Conservation (phyloP, 2,113 vertebrate genomes). For the Apeltes quadracus region DNA sequence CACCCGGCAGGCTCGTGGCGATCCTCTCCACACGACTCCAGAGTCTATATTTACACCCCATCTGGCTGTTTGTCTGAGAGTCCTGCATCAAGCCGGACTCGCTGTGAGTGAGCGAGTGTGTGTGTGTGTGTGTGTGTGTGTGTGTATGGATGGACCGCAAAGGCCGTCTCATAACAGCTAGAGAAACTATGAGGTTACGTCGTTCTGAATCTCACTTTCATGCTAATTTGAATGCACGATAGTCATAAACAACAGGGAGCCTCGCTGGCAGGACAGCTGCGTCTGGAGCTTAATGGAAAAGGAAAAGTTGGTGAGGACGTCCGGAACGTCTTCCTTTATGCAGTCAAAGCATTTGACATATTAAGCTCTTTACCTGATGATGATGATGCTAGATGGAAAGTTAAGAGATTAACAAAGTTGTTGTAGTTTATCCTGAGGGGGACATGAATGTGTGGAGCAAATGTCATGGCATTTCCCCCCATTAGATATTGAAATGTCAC, state of each 20-base stretch:
- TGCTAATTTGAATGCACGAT: slow-evolving; percentile 19
- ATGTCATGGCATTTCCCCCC: neutral
- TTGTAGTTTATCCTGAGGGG: neutral
- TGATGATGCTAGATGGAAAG: neutral
- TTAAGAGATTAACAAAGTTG: neutral
- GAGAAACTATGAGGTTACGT: slow-evolving; percentile 43
- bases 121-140: slow-evolving; percentile 1
- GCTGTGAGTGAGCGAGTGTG: slow-evolving; percentile 17
- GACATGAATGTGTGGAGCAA: slow-evolving; percentile 6
- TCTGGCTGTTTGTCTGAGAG: slow-evolving; percentile 82
- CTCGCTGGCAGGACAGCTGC: slow-evolving; percentile 3
- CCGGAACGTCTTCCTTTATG: no score
- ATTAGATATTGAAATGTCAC: neutral
- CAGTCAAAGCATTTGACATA: neutral
- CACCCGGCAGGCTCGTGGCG: slow-evolving; percentile 80
- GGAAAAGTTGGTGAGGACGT: no score
- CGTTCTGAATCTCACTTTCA: slow-evolving; percentile 26
- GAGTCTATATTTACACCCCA: slow-evolving; percentile 82
- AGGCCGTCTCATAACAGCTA: slow-evolving; percentile 42
- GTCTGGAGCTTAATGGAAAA: slow-evolving; percentile 11
- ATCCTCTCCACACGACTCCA: slow-evolving; percentile 79
- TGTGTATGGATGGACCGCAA: neutral
- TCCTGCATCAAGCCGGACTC: slow-evolving; percentile 62
- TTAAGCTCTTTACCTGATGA: neutral
- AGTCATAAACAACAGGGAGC: slow-evolving; percentile 6